Base-by-base conservation (phyloP, 2,888 invertebrate genomes). In the Orchesella flavescens region DNA sequence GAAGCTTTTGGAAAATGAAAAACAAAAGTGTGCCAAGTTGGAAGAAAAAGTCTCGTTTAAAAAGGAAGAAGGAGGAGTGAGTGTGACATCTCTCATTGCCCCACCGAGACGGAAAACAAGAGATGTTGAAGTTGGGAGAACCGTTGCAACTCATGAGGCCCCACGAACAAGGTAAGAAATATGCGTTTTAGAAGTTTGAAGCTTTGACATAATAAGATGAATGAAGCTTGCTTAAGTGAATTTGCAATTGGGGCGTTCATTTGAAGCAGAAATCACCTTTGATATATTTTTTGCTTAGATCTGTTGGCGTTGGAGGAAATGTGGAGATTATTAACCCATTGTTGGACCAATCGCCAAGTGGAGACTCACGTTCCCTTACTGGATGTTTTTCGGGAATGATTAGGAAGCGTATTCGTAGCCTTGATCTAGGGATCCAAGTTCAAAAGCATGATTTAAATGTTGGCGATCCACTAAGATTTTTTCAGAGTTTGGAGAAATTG, bases 141-240 rank as follows among this genome's bases (percentile, higher is more conserved):
- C 91, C 4, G 92, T 93, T 43, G 90, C 93, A 83, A 93, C 93
- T 0, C 90, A 94, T 83, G 94, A 94, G 89, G 91, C 94, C 73
- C 81, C 85, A 15, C 63, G 83, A 13, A 86, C 86, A 10, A 86
- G 87, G 86, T 87, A 59, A n/a, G 44, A 44, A 44, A 44, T 9
- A 44, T 61, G 4, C 21, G 23, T 12, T n/a, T 46, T 63, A 24
- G n/a, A n/a, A n/a, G n/a, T n/a, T n/a, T n/a, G n/a, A n/a, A n/a
- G n/a, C n/a, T n/a, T n/a, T n/a, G n/a, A n/a, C n/a, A n/a, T n/a
- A n/a, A n/a, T n/a, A n/a, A n/a, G n/a, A n/a, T n/a, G n/a, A n/a
- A n/a, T n/a, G 17, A 10, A 17, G 34, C 15, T 66, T 7, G 65
- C 61, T 7, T 21, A 15, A 21, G 23, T 21, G 5, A n/a, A n/a